Evolutionary conservation across 2,797 vertebrate species (phyloP), one percentile per base, ranked within the genome.

Genomic region (Sebastolobus altivelis): DNA sequence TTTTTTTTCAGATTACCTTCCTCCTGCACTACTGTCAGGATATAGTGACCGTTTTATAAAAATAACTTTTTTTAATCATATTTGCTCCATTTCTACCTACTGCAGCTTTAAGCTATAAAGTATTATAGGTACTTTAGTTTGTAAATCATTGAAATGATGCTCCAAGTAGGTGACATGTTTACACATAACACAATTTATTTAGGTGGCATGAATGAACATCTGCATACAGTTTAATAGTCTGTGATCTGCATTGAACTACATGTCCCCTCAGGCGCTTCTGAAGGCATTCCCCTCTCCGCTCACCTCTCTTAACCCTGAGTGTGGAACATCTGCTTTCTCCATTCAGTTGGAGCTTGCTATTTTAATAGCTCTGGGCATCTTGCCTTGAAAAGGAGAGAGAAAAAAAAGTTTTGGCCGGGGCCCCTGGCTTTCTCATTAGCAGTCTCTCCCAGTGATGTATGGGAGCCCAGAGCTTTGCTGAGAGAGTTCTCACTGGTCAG

Each of bases 281-380:
- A 89, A 86, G 87, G 86, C 91, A 89, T 89, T 87, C 78, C 88
- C 87, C 67, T 81, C 80, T 81, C 73, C 90, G 80, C 88, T 95
- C 92, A 95, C 93, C 94, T 93, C 91, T 89, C 83, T 93, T 94
- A 94, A 95, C 94, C 94, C 87, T 46, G 79, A 88, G 81, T 70
- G 79, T 62, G 80, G 89, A 94, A 93, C 94, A 95, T 94, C 93
- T 95, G 94, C 90, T 94, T 94, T 94, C 88, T 84, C 87, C 86
- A 94, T 95, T 95, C 87, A 92, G 72, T 78, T 72, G 62, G 72
- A 87, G 83, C 80, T 88, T 83, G 87, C 90, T 86, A 80, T 87
- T 93, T 93, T 91, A 94, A 93, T 92, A 92, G 93, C 92, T 93
- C 88, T 91, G 93, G 92, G 93, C 93, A 90, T 87, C 83, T 90